A percentile compares a stretch with the other conserved stretches of the same genome.
Conservation (phyloP, 2,113 vertebrate genomes). For the Gopherus evgoodei region DNA sequence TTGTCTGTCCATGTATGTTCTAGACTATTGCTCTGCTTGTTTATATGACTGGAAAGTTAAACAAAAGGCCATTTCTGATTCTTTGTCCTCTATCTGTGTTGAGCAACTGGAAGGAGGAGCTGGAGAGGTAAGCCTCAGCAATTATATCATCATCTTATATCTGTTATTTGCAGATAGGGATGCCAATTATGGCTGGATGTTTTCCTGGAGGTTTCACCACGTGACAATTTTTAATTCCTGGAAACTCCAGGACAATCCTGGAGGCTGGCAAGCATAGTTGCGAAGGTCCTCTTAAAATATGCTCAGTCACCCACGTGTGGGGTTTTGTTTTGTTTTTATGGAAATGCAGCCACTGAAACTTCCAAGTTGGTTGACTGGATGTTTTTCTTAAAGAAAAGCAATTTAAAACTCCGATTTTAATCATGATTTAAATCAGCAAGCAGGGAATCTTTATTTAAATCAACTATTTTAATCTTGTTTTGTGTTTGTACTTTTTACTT, state of each 20-base stretch:
- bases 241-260: too few relatives aligned
- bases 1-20: constrained; percentile 48
- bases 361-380: neutral
- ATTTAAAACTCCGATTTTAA: neutral
- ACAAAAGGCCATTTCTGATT: constrained; percentile 87
- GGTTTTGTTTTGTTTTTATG: too few relatives aligned
- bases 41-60: constrained; percentile 80
- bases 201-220: neutral
- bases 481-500: too few relatives aligned
- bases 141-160: neutral
- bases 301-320: neutral
- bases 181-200: neutral
- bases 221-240: too few relatives aligned
- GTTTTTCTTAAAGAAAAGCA: neutral
- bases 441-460: neutral
- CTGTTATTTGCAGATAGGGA: neutral
- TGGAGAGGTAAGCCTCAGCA: constrained; percentile 81
- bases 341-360: neutral
- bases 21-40: constrained; percentile 91
- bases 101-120: constrained; percentile 91
- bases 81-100: constrained; percentile 91
- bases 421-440: neutral
- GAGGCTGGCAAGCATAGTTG: neutral
- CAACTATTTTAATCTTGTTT: too few relatives aligned
- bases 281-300: neutral